A percentile compares a stretch with the other conserved stretches of the same genome.
Evolutionary conservation across 2,113 vertebrate genomes (phyloP).

Genomic region (Salvator merianae): DNA sequence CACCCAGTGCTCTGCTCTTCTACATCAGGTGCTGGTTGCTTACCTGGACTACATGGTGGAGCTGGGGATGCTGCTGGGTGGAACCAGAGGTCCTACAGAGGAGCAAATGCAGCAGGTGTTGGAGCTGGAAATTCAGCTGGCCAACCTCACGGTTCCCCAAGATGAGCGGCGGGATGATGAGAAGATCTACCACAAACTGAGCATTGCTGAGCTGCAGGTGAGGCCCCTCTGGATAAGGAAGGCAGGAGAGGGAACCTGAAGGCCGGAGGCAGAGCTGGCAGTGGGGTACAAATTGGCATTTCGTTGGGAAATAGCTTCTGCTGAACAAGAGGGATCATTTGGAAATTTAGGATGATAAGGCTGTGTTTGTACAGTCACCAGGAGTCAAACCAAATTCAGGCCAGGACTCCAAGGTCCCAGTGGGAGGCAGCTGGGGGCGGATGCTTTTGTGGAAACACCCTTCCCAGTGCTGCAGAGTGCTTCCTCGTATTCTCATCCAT

Average conservation of each 20-base stretch:
- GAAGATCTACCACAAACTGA: conserved; percentile 97
- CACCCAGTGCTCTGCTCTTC: neutral
- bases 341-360: neutral
- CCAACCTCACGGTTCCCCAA: conserved; percentile 94
- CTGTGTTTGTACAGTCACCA: no score
- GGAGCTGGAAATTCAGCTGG: conserved; percentile 88
- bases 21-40: conserved; percentile 83
- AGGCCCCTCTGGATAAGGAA: neutral
- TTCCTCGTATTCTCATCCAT: neutral
- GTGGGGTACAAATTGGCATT: rapidly evolving
- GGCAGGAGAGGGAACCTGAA: neutral
- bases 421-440: neutral
- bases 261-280: rapidly evolving
- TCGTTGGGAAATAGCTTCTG: rapidly evolving
- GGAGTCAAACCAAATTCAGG: no score
- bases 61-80: conserved; percentile 88
- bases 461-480: neutral
- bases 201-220: conserved; percentile 90
- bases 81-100: conserved; percentile 72
- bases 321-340: neutral
- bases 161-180: conserved; percentile 93
- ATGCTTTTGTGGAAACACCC: neutral
- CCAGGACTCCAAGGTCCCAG: neutral
- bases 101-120: conserved; percentile 92
- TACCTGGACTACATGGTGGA: conserved; percentile 98